Conservation (phyloP, 2,888 invertebrate species). For the Ophraella communa region DNA sequence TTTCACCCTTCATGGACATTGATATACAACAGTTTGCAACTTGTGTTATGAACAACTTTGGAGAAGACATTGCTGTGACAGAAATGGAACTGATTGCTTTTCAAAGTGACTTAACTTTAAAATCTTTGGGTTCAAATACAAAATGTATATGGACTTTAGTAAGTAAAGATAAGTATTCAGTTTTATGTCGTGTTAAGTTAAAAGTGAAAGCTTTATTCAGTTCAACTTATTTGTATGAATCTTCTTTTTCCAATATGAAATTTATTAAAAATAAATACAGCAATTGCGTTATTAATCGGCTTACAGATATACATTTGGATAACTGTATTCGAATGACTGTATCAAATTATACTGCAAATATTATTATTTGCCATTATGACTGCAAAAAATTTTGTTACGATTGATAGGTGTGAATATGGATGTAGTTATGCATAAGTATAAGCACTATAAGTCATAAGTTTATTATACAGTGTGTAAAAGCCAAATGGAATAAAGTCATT, state of each 20-base stretch:
- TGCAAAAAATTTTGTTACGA: no score
- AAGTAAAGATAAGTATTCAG: background rate
- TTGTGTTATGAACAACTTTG: conserved; percentile 2
- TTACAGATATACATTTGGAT: conserved; percentile 8
- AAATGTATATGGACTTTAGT: background rate
- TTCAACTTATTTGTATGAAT: conserved; percentile 10
- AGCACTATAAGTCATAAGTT: no score
- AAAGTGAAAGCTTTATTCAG: conserved; percentile 7
- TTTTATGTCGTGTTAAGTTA: background rate
- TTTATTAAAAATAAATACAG: background rate
- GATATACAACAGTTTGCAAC: no score
- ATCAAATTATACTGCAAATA: conserved; percentile 16
- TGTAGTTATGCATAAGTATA: no score
- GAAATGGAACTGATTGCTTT: conserved; percentile 1
- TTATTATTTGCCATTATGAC: background rate
- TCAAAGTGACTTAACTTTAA: background rate
- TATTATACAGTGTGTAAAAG: no score
- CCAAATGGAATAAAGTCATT: no score
- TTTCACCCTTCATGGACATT: no score
- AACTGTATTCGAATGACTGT: conserved; percentile 11
- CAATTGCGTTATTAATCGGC: no score
- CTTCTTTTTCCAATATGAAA: conserved; percentile 10
- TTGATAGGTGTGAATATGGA: no score
- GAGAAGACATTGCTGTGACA: no score
- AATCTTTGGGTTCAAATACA: background rate